phyloP scores from a whole-genome alignment of 2,797 vertebrate species.

The Chlorospingus flavigularis region DNA sequence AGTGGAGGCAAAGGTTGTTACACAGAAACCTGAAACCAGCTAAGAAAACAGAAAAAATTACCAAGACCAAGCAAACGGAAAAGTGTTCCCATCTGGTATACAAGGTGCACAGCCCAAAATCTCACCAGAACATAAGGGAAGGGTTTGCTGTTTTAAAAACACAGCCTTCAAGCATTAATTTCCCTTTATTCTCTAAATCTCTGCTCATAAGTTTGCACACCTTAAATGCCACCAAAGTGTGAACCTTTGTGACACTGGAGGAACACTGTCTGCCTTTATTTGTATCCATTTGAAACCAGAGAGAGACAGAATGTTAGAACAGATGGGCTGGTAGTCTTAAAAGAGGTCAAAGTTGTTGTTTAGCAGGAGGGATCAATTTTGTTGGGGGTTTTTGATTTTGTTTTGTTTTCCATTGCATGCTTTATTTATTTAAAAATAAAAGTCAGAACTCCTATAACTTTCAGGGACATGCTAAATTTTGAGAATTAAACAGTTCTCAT shows the following conservation, averaged over 20 bases:
- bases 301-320: not conserved
- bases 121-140: not conserved
- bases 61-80: not conserved
- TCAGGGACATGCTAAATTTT: not conserved
- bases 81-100: not conserved
- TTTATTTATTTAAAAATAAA: not conserved
- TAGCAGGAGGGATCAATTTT: not conserved
- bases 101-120: not conserved
- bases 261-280: not conserved
- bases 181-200: not conserved
- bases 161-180: not conserved
- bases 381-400: fast-evolving
- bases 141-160: not conserved
- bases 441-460: not conserved
- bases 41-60: not conserved
- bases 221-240: not conserved
- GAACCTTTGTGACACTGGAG: not conserved
- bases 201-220: not conserved
- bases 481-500: not conserved
- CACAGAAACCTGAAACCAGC: not conserved
- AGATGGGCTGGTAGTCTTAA: not conserved
- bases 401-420: not conserved
- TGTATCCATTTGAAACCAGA: not conserved
- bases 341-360: not conserved
- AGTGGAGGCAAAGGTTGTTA: not conserved